Base-by-base conservation (phyloP, 2,888 invertebrate genomes). In the Tuta absoluta region DNA sequence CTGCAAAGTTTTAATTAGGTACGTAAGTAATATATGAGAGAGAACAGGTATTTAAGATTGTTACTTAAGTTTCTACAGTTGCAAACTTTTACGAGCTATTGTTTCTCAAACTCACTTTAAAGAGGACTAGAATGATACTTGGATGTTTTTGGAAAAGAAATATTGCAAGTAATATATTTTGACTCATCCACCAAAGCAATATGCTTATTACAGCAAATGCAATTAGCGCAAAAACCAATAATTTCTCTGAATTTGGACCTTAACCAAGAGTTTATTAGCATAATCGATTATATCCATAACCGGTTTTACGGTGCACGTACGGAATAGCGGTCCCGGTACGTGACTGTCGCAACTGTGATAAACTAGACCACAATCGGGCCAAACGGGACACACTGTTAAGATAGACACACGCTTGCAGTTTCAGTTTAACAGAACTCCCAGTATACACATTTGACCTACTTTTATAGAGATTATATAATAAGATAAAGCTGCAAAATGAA, bases 241-340 rank as follows among this genome's bases (percentile, higher is more conserved):
- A 45, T 17, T 45, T 17, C 2, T 8, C 17, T 5, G 45, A 45
- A 45, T 45, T 17, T 53, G 14, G 23, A 49, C 49, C 49, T 19
- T 49, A 49, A 23, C 49, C 49, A 49, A 23, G 21, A 23, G 23
- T 53, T 56, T 56, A 33, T 33, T 56, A 33, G 56, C 24, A 28
- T 24, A 41, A 59, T 59, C 59, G 59, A 59, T 59, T 59, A 59
- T 41, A 19, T 56, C 56, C 33, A 56, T 56, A 56, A 56, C 33
- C 33, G 51, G 51, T 23, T 56, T 33, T 28, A 28, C 56, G 56
- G 33, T 56, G 56, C 56, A 17, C 33, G 56, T 56, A 24, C 28
- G 33, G 24, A 56, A 33, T 33, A 28, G 56, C 56, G 56, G 56
- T 33, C 45, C 45, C 17, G 33, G 56, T 33, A 56, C 56, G 56